These are phyloP conservation scores for Peromyscus maniculatus DNA, from an alignment of 2,113 vertebrate species.

Conservation along the genomic window DNA sequence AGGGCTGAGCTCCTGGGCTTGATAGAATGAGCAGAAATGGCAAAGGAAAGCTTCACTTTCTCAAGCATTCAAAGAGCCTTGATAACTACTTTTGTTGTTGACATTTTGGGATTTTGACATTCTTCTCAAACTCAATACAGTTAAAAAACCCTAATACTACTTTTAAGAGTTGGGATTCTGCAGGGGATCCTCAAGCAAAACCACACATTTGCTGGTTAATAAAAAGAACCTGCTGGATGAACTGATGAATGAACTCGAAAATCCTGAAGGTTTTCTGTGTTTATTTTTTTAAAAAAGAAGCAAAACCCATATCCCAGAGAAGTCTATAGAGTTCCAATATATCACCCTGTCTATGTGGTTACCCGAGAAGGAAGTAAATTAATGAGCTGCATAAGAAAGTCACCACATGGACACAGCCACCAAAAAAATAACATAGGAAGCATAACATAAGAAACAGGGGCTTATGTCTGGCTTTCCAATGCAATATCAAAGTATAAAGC, in stretches of 20 bases:
- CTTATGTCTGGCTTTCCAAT: conserved; percentile 77
- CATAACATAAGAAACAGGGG: conserved; percentile 84
- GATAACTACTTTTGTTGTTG: conserved; percentile 96
- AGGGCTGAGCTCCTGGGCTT: conserved; percentile 95
- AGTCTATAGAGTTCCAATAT: conserved; percentile 88
- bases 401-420: conserved; percentile 88
- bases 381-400: conserved; percentile 89
- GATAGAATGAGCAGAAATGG: conserved; percentile 94
- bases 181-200: conserved; percentile 92
- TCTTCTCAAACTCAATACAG: conserved; percentile 90
- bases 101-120: conserved; percentile 94
- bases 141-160: conserved; percentile 91
- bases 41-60: conserved; percentile 94
- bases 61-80: conserved; percentile 97
- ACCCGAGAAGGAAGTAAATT: conserved; percentile 91
- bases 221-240: conserved; percentile 95
- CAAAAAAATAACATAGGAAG: conserved; percentile 79
- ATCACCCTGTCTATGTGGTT: conserved; percentile 91
- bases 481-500: conserved; percentile 7
- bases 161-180: conserved; percentile 96
- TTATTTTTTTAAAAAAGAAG: conserved; percentile 85
- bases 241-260: conserved; percentile 90
- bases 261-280: conserved; percentile 89
- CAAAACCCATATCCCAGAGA: conserved; percentile 89
- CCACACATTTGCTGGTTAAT: conserved; percentile 93